A percentile compares a stretch with the other conserved stretches of the same genome.
These are phyloP conservation scores for Endomychus coccineus DNA, from an alignment of 2,888 invertebrate species.

Conservation along the genomic window DNA sequence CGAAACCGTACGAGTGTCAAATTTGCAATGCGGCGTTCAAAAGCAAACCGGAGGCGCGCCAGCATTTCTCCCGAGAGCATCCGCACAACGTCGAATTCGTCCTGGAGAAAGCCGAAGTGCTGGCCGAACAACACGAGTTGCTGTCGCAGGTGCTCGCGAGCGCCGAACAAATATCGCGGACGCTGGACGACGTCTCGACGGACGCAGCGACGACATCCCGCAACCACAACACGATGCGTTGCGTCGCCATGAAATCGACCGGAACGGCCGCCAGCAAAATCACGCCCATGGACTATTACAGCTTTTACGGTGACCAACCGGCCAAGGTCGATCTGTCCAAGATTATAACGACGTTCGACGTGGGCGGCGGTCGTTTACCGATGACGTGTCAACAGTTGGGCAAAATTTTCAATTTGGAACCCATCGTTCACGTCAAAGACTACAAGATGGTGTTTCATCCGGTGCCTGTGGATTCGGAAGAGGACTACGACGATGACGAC, in stretches of 20 bases:
- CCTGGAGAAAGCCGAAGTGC: slow-evolving; percentile 12
- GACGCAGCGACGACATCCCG: slow-evolving; percentile 12
- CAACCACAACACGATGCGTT: slow-evolving; percentile 5
- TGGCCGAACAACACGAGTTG: slow-evolving; percentile 9
- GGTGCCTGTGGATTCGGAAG: too few species aligned
- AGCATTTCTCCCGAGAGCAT: slow-evolving; percentile 36
- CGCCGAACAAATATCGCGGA: background rate
- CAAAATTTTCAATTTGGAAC: slow-evolving; percentile 48
- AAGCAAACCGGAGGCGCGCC: slow-evolving; percentile 29
- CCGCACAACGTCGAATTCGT: slow-evolving; percentile 19
- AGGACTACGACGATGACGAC: slow-evolving; percentile 10
- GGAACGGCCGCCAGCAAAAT: slow-evolving; percentile 30
- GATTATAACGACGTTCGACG: slow-evolving; percentile 48
- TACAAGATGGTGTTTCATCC: slow-evolving; percentile 18
- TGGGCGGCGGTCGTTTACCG: slow-evolving; percentile 47
- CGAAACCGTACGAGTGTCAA: slow-evolving; percentile 42
- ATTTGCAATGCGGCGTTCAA: slow-evolving; percentile 38
- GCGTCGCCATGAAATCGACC: slow-evolving; percentile 45
- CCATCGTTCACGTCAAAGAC: slow-evolving; percentile 45
- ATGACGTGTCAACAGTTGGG: slow-evolving; percentile 48
- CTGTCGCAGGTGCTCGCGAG: slow-evolving; percentile 5
- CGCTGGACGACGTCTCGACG: slow-evolving; percentile 13
- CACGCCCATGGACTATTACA: slow-evolving; percentile 35
- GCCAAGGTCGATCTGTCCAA: slow-evolving; percentile 39
- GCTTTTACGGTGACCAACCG: slow-evolving; percentile 48